A percentile compares a stretch with the other conserved stretches of the same genome.
phyloP scores from a whole-genome alignment of 2,113 vertebrate species.

The Periophthalmus modestus region DNA sequence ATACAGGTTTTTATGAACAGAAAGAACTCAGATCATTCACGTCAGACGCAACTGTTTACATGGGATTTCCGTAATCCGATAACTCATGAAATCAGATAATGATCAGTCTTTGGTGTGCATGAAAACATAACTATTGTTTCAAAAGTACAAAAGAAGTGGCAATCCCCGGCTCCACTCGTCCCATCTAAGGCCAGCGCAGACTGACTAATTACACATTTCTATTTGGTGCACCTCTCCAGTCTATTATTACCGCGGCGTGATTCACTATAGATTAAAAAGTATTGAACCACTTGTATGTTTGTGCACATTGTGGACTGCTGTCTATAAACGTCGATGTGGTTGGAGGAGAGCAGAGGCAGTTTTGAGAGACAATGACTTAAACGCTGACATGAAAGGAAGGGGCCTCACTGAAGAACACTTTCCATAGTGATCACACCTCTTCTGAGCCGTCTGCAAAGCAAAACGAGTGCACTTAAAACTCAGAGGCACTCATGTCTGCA shows the following conservation, averaged over 20 bases:
- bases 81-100: no score
- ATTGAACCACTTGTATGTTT: conserved; percentile 11
- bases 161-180: conserved; percentile 23
- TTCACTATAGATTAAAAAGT: conserved; percentile 20
- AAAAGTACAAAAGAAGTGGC: conserved; percentile 20
- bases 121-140: conserved; percentile 17
- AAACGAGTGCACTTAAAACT: conserved; percentile 20
- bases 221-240: conserved; percentile 18
- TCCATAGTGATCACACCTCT: conserved; percentile 30
- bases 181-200: conserved; percentile 10
- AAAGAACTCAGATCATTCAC: no score
- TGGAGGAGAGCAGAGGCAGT: conserved; percentile 21
- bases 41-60: no score
- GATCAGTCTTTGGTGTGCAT: no score
- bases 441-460: conserved; percentile 41
- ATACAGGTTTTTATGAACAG: no score
- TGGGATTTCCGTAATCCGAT: no score
- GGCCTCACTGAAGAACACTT: conserved; percentile 28
- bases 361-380: conserved; percentile 34
- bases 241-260: conserved; percentile 29
- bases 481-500: conserved; percentile 33
- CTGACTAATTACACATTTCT: conserved; percentile 31
- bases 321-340: not conserved
- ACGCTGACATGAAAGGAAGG: conserved; percentile 18
- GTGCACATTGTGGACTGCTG: conserved; percentile 18